Conservation (phyloP, 2,797 vertebrate genomes). For the Takifugu rubripes region DNA sequence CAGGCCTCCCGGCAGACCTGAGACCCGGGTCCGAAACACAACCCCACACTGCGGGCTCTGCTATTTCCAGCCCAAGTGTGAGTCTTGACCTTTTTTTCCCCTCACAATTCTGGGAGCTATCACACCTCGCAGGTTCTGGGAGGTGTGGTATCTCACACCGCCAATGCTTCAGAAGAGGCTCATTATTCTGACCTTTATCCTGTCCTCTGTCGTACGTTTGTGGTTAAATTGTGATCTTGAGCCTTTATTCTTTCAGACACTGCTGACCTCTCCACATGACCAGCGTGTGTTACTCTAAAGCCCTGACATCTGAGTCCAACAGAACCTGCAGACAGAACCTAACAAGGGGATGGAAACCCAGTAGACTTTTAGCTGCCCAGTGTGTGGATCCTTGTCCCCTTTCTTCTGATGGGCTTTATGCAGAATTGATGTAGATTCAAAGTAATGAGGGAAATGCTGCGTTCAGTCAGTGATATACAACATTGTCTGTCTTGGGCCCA, state of each 20-base stretch:
- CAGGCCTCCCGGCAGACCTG: constrained; percentile 78
- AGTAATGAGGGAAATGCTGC: constrained; percentile 20
- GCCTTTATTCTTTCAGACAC: constrained; percentile 32
- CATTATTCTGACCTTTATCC: neutral
- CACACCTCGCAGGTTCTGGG: neutral
- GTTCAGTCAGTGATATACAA: constrained; percentile 23
- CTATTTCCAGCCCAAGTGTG: constrained; percentile 88
- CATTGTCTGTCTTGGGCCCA: constrained; percentile 9
- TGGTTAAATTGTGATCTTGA: constrained; percentile 1
- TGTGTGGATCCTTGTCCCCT: neutral
- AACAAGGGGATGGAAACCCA: too few species aligned
- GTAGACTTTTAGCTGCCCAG: neutral
- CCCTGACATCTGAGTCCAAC: too few species aligned
- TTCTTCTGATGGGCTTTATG: constrained; percentile 21
- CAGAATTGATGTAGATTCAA: constrained; percentile 39
- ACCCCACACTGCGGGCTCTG: constrained; percentile 88
- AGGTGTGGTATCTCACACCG: too few species aligned
- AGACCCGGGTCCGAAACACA: constrained; percentile 84
- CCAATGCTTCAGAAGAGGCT: neutral
- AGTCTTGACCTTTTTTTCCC: constrained; percentile 34
- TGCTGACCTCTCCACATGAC: constrained; percentile 69
- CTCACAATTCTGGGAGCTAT: neutral
- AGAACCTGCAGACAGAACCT: too few species aligned
- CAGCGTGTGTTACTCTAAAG: too few species aligned
- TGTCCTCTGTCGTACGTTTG: neutral